Evolutionary conservation across 2,113 vertebrate genomes (phyloP).

Genomic region (Hippoglossus stenolepis): DNA sequence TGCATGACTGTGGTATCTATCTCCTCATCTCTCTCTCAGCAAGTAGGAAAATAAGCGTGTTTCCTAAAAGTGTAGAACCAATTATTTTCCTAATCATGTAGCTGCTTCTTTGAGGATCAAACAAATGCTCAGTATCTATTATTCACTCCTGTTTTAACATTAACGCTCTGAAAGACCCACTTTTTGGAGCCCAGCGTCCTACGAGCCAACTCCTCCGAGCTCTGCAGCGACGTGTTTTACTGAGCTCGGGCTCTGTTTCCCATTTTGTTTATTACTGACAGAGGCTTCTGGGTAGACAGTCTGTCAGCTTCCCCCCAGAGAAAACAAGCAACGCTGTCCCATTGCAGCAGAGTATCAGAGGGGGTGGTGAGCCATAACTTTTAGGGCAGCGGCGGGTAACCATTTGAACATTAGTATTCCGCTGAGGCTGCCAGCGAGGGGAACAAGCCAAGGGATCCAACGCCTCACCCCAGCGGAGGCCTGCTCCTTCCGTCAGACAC

Average conservation of each 20-base stretch:
- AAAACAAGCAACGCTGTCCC: constrained; percentile 60
- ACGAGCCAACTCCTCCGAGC: too few species aligned
- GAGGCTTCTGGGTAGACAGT: constrained; percentile 58
- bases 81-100: background rate
- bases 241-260: constrained; percentile 45
- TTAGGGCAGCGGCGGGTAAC: constrained; percentile 63
- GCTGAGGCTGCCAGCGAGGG: constrained; percentile 57
- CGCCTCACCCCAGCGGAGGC: constrained; percentile 52
- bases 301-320: constrained; percentile 58
- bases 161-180: constrained; percentile 2
- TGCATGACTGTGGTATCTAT: too few species aligned
- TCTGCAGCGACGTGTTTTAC: constrained; percentile 47
- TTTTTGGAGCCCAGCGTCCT: too few species aligned
- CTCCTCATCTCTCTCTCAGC: too few species aligned
- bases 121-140: background rate
- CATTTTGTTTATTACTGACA: constrained; percentile 61
- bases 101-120: background rate
- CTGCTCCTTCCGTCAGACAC: constrained; percentile 43
- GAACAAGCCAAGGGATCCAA: constrained; percentile 59
- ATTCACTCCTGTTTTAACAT: background rate
- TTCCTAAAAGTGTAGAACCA: background rate
- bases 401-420: constrained; percentile 76
- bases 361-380: constrained; percentile 65
- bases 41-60: background rate
- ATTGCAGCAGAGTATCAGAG: constrained; percentile 26